These are phyloP conservation scores for Drosophila orena DNA, from an alignment of 1,140 invertebrate species.

Conservation along the genomic window DNA sequence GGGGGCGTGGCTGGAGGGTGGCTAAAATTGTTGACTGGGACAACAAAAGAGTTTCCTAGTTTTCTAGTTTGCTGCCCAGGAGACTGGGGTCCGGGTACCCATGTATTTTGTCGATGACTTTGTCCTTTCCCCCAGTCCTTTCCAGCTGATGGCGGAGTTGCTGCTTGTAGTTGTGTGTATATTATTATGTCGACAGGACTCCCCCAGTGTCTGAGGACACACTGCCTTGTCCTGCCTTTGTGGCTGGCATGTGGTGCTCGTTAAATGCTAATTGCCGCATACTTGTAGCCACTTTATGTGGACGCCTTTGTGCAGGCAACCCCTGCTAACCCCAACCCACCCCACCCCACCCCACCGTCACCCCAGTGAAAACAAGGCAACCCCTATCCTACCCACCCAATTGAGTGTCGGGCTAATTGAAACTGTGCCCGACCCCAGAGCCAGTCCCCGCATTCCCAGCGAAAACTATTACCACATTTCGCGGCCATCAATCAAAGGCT, in stretches of 20 bases:
- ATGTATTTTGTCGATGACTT: conserved; percentile 65
- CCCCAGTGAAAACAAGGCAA: conserved; percentile 5
- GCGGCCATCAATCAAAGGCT: conserved; percentile 49
- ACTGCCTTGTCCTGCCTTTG: conserved; percentile 48
- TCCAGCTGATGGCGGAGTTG: neutral
- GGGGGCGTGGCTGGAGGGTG: conserved; percentile 13
- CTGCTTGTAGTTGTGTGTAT: conserved; percentile 42
- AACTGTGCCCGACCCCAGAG: conserved; percentile 9
- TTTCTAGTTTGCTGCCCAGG: conserved; percentile 48
- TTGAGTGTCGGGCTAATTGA: conserved; percentile 31
- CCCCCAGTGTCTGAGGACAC: conserved; percentile 37
- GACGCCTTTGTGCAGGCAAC: conserved; percentile 45
- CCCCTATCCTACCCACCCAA: neutral
- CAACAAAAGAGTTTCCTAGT: conserved; percentile 66
- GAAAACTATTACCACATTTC: conserved; percentile 45
- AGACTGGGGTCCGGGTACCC: neutral
- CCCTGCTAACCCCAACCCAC: neutral
- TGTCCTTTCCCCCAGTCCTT: conserved; percentile 28
- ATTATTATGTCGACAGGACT: conserved; percentile 62
- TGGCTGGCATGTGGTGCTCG: conserved; percentile 67
- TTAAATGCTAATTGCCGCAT: conserved; percentile 76
- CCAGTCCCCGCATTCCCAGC: neutral
- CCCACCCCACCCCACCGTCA: neutral
- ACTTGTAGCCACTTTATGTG: conserved; percentile 62
- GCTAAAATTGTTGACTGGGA: conserved; percentile 50